phyloP scores from a whole-genome alignment of 23 tunicate genomes.

The Oikopleura dioica region DNA sequence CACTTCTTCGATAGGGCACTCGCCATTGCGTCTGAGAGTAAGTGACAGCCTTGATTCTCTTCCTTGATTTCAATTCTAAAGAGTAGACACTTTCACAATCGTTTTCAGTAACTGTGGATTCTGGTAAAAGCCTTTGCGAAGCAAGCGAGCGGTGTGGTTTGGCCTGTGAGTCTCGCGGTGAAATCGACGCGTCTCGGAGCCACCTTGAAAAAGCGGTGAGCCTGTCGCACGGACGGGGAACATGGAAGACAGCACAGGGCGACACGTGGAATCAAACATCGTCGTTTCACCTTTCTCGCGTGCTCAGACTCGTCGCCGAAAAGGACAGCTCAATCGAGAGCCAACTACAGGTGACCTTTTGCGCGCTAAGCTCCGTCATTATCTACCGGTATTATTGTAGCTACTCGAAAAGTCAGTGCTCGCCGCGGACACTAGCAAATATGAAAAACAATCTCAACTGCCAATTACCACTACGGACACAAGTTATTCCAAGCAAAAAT shows the following conservation, averaged over 20 bases:
- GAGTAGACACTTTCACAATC: neutral
- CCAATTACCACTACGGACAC: neutral
- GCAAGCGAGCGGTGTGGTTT: constrained; percentile 6
- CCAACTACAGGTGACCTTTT: neutral
- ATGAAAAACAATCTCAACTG: neutral
- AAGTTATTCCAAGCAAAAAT: no score
- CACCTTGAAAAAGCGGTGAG: neutral
- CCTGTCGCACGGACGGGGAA: neutral
- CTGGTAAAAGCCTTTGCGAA: neutral
- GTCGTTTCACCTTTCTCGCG: neutral
- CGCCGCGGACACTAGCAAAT: neutral
- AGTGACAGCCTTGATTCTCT: no score
- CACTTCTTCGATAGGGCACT: neutral
- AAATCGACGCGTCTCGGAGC: neutral
- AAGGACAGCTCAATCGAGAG: neutral
- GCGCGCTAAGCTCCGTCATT: no score
- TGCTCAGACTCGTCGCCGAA: neutral
- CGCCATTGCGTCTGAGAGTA: neutral
- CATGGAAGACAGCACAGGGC: neutral
- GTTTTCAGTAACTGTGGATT: neutral
- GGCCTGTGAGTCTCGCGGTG: neutral
- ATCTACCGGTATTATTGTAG: neutral
- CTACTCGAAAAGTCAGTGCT: neutral
- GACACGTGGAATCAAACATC: neutral
- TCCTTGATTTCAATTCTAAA: no score